These are phyloP conservation scores for Molorchus minor DNA, from an alignment of 2,888 invertebrate genomes.

Conservation along the genomic window DNA sequence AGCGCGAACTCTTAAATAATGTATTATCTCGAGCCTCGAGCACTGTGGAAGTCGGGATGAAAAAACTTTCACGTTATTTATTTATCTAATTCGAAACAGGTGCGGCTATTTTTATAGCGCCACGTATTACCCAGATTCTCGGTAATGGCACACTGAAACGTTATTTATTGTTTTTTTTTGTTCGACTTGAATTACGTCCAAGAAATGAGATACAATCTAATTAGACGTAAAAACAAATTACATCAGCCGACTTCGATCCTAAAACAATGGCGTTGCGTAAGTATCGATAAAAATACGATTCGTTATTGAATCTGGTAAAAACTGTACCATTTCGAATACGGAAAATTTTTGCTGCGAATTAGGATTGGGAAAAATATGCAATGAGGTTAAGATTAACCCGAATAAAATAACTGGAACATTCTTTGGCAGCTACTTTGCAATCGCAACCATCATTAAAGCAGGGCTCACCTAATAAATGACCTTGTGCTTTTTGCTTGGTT, in stretches of 20 bases:
- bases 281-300: background rate
- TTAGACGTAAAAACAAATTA: background rate
- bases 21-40: too few relatives aligned
- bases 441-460: too few relatives aligned
- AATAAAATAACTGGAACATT: too few relatives aligned
- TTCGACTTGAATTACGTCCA: conserved; percentile 11
- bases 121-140: conserved; percentile 18
- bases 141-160: background rate
- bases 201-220: conserved; percentile 17
- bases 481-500: too few relatives aligned
- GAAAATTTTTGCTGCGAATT: too few relatives aligned
- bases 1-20: background rate
- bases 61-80: conserved; percentile 30
- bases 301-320: background rate
- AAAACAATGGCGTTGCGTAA: conserved; percentile 1
- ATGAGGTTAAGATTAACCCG: too few relatives aligned
- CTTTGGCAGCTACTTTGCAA: too few relatives aligned
- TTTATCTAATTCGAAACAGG: conserved; percentile 28
- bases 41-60: background rate
- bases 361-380: too few relatives aligned
- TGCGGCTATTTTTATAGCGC: conserved; percentile 16
- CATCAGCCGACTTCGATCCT: background rate
- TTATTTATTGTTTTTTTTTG: conserved; percentile 9
- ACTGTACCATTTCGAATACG: too few relatives aligned
- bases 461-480: too few relatives aligned